Percentiles rank a stretch among this genome's conserved stretches.
Evolutionary conservation across 1,140 invertebrate genomes (phyloP).

Genomic region (Araneus ventricosus): DNA sequence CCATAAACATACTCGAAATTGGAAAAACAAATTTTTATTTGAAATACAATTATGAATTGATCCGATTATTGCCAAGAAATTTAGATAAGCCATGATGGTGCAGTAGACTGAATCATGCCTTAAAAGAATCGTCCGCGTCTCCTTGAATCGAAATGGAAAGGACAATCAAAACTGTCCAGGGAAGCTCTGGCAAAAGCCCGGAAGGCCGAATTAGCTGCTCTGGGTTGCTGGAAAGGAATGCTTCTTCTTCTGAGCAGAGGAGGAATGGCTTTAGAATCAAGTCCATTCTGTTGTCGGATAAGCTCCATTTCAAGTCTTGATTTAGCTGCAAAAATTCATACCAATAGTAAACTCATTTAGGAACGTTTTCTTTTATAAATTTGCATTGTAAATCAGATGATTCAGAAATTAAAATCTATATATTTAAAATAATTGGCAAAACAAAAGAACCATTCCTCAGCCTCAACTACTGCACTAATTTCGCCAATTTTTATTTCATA

Average conservation of each 20-base stretch:
- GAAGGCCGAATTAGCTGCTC: neutral
- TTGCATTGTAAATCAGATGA: too few relatives aligned
- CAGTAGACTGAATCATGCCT: neutral
- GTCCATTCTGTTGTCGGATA: neutral
- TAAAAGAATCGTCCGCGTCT: constrained; percentile 27
- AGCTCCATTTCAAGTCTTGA: constrained; percentile 59
- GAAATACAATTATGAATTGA: neutral
- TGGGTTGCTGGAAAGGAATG: neutral
- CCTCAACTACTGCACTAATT: too few relatives aligned
- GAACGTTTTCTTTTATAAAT: too few relatives aligned
- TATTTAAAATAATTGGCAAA: too few relatives aligned
- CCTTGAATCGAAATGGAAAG: constrained; percentile 39
- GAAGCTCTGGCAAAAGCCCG: constrained; percentile 30
- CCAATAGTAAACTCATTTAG: too few relatives aligned
- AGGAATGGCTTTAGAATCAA: neutral
- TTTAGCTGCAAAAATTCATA: constrained; percentile 19
- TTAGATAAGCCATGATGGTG: neutral
- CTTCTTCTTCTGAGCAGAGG: constrained; percentile 38
- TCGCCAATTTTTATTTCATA: too few relatives aligned
- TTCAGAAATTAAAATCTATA: too few relatives aligned
- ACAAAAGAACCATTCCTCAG: too few relatives aligned
- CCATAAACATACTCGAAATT: neutral
- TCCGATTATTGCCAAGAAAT: neutral
- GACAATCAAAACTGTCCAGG: constrained; percentile 63
- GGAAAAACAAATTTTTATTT: neutral